A percentile compares a stretch with the other conserved stretches of the same genome.
Evolutionary conservation across 2,888 invertebrate species (phyloP).

Genomic region (Eilema sororculum): DNA sequence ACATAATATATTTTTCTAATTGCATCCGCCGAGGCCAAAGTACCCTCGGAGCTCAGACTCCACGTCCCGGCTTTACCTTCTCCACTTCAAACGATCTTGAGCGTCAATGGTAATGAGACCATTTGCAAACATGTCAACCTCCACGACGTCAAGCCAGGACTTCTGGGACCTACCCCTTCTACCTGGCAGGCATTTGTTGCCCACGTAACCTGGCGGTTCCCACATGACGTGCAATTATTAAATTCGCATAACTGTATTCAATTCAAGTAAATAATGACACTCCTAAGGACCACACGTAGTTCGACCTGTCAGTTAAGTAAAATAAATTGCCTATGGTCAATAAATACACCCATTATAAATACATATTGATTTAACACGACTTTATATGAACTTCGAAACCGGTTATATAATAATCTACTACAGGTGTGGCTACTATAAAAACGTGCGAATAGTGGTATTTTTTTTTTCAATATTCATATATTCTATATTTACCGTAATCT

Average conservation of each 20-base stretch:
- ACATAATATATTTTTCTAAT: too few species aligned
- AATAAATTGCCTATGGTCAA: not conserved
- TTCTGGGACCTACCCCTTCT: too few species aligned
- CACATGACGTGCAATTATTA: too few species aligned
- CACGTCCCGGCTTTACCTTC: too few species aligned
- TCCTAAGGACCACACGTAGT: not conserved
- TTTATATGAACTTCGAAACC: not conserved
- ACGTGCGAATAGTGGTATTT: not conserved
- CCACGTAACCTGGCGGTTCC: too few species aligned
- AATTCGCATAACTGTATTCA: not conserved
- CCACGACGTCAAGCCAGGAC: too few species aligned
- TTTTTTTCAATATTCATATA: constrained; percentile 6
- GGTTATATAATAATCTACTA: not conserved
- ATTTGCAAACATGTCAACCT: too few species aligned
- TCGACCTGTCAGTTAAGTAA: not conserved
- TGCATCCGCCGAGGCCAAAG: too few species aligned
- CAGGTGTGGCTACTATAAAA: constrained; percentile 8
- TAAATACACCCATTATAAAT: not conserved
- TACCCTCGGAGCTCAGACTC: too few species aligned
- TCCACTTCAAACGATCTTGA: too few species aligned
- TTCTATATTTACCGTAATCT: constrained; percentile 9
- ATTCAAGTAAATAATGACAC: not conserved
- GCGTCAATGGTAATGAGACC: too few species aligned
- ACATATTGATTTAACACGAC: constrained; percentile 6
- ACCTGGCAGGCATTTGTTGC: too few species aligned